Evolutionary conservation across 2,797 vertebrate genomes (phyloP).

Genomic region (Galago senegalensis): DNA sequence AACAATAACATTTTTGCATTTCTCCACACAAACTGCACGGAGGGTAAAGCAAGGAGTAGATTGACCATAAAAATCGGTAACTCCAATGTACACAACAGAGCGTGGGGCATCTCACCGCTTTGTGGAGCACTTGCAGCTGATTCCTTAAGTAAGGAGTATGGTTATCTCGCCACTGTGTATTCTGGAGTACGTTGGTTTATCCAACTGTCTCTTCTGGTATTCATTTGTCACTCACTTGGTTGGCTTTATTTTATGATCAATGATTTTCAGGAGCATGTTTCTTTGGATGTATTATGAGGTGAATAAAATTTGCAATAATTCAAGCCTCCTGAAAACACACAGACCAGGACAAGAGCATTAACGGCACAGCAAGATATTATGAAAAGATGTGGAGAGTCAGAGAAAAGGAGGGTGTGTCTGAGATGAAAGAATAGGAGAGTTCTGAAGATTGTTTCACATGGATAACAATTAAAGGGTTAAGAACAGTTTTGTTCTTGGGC

Average conservation of each 20-base stretch:
- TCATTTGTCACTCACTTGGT: not conserved
- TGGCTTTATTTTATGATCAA: not conserved
- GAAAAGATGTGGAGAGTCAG: not conserved
- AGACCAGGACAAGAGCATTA: not conserved
- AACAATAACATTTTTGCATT: conserved; percentile 75
- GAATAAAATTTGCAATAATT: not conserved
- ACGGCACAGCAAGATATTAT: not conserved
- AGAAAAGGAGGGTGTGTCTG: not conserved
- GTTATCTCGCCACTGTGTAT: not conserved
- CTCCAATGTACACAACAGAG: not conserved
- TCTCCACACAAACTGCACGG: not conserved
- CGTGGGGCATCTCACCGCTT: not conserved
- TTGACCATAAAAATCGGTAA: not conserved
- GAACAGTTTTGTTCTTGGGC: not conserved
- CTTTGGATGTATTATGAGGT: not conserved
- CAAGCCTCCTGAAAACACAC: not conserved
- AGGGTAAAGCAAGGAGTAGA: not conserved
- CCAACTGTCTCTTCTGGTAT: not conserved
- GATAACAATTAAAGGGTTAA: not conserved
- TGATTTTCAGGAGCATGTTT: not conserved
- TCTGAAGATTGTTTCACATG: not conserved
- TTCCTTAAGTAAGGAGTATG: not conserved
- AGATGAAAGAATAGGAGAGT: not conserved
- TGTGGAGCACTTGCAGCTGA: not conserved
- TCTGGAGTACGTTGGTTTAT: not conserved